Evolutionary conservation across 2,113 vertebrate species (phyloP).

Genomic region (Columbina picui): DNA sequence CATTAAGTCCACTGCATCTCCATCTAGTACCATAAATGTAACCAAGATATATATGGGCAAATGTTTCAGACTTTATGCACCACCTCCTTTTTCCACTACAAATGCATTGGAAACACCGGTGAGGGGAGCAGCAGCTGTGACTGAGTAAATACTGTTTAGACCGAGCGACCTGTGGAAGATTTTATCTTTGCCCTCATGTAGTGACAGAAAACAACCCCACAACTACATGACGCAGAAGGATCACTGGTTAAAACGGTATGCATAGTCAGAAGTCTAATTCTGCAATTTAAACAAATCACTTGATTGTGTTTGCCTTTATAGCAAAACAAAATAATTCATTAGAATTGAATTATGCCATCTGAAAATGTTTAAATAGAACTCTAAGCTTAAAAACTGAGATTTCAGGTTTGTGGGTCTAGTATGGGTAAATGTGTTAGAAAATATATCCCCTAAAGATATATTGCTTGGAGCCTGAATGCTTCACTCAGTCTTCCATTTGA

Average conservation of each 20-base stretch:
- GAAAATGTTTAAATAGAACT: neutral
- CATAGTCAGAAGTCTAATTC: neutral
- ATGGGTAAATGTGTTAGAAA: neutral
- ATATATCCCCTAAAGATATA: neutral
- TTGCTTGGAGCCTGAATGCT: neutral
- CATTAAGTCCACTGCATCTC: neutral
- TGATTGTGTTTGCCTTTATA: neutral
- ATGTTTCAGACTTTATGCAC: neutral
- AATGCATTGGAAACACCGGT: neutral
- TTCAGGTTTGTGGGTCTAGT: neutral
- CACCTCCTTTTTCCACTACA: neutral
- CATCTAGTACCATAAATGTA: neutral
- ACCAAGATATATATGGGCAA: rapidly evolving
- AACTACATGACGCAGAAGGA: neutral
- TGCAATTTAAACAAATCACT: neutral
- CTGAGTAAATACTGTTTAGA: neutral
- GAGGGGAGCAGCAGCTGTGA: neutral
- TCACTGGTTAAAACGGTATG: neutral
- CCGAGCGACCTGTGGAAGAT: neutral
- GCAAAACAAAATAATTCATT: neutral
- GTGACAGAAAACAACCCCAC: neutral
- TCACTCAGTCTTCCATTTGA: neutral
- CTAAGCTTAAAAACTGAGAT: neutral
- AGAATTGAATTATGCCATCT: neutral
- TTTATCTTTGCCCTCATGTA: neutral